A percentile compares a stretch with the other conserved stretches of the same genome.
phyloP scores from a whole-genome alignment of 1,140 invertebrate genomes.

The Zaprionus lachaisei region DNA sequence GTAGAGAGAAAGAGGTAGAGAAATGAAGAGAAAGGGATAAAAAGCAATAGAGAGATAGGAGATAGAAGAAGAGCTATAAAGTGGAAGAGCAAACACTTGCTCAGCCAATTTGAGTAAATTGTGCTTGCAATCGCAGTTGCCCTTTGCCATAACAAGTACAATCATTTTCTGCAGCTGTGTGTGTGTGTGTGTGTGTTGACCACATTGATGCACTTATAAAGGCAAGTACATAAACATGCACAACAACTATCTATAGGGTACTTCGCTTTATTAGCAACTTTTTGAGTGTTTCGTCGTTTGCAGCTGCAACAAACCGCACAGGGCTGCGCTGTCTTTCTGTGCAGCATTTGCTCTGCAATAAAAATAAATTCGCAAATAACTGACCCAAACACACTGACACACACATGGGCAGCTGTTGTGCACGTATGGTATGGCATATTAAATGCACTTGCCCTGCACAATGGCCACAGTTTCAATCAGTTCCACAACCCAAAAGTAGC shows the following conservation, averaged over 20 bases:
- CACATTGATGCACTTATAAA: constrained; percentile 18
- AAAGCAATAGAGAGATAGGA: too few relatives aligned
- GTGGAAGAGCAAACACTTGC: background rate
- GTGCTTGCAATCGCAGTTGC: constrained; percentile 2
- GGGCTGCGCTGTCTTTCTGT: background rate
- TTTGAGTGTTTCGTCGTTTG: constrained; percentile 36
- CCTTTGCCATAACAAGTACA: constrained; percentile 9
- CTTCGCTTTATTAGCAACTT: constrained; percentile 61
- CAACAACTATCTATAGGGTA: constrained; percentile 25
- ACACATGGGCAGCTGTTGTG: background rate
- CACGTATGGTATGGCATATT: constrained; percentile 30
- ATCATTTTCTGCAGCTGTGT: constrained; percentile 12
- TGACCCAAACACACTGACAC: constrained; percentile 47
- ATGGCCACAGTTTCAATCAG: constrained; percentile 70
- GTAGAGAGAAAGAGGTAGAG: background rate
- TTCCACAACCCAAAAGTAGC: constrained; percentile 62
- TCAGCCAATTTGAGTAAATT: background rate
- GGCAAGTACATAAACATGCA: constrained; percentile 31
- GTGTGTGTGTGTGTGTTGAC: constrained; percentile 52
- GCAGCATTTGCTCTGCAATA: constrained; percentile 48
- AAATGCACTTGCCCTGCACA: constrained; percentile 64
- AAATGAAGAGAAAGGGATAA: background rate
- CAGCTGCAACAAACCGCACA: constrained; percentile 20
- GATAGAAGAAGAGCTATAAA: background rate
- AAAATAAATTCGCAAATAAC: constrained; percentile 73